A percentile compares a stretch with the other conserved stretches of the same genome.
Conservation (phyloP, 1,140 invertebrate species). For the Epicauta chinensis region DNA sequence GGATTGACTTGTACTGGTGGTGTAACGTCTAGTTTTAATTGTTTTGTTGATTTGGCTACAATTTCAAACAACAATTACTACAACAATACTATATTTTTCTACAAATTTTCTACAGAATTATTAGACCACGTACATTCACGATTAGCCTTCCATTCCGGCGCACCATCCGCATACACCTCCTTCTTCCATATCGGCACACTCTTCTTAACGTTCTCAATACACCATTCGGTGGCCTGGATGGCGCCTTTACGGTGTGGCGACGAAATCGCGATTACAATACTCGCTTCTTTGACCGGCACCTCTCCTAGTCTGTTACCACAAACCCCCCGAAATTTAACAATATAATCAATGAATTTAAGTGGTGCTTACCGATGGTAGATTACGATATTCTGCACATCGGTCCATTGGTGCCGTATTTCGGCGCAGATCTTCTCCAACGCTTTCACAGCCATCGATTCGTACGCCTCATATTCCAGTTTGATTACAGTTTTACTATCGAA, state of each 20-base stretch:
- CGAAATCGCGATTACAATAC: conserved; percentile 84
- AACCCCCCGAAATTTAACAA: conserved; percentile 26
- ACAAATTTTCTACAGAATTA: conserved; percentile 19
- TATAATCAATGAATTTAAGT: neutral
- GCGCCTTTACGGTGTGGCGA: conserved; percentile 81
- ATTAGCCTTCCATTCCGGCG: conserved; percentile 68
- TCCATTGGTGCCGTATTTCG: conserved; percentile 64
- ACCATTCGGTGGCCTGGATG: conserved; percentile 73
- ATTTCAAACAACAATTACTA: neutral
- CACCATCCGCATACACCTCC: conserved; percentile 70
- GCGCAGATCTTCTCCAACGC: conserved; percentile 74
- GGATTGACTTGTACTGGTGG: conserved; percentile 38
- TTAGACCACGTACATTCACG: conserved; percentile 66
- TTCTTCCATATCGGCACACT: conserved; percentile 96
- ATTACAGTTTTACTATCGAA: conserved; percentile 81
- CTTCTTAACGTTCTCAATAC: conserved; percentile 81
- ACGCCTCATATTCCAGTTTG: conserved; percentile 87
- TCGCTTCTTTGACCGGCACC: conserved; percentile 84
- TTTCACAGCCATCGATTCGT: conserved; percentile 84
- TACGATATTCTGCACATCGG: conserved; percentile 66
- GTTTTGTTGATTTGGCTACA: conserved; percentile 22
- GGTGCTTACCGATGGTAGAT: conserved; percentile 65
- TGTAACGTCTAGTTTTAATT: conserved; percentile 23
- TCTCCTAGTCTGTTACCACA: conserved; percentile 58
- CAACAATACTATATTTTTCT: neutral